Conservation (phyloP, 1,140 invertebrate genomes). For the Globodera ellingtonae region DNA sequence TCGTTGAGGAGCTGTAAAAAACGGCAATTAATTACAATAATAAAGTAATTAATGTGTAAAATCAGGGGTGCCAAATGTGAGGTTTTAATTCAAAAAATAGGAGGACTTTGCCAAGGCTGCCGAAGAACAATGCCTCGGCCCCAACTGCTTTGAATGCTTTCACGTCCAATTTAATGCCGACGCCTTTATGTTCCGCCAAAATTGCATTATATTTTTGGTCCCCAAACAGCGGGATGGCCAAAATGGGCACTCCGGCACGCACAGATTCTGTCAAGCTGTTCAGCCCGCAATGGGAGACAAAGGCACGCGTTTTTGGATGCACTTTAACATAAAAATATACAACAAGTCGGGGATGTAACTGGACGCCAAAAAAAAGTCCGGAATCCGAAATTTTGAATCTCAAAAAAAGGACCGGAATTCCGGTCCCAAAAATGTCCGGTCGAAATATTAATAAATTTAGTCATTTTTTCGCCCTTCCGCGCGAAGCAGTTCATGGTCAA, state of each 20-base stretch:
- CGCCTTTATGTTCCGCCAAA: not conserved
- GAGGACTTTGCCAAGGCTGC: too few species aligned
- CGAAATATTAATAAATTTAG: too few species aligned
- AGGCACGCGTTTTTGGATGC: slow-evolving; percentile 68
- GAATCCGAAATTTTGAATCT: too few species aligned
- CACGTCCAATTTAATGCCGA: not conserved
- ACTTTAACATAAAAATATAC: slow-evolving; percentile 20
- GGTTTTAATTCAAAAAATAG: too few species aligned
- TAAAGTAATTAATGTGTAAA: too few species aligned
- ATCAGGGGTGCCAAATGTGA: too few species aligned
- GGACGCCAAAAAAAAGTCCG: too few species aligned
- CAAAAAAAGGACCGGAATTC: too few species aligned
- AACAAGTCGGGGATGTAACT: not conserved
- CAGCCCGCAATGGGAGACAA: slow-evolving; percentile 80
- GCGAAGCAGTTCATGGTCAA: too few species aligned
- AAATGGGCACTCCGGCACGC: slow-evolving; percentile 77
- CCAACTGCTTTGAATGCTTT: not conserved
- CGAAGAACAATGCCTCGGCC: not conserved
- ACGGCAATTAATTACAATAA: too few species aligned
- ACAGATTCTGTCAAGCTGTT: slow-evolving; percentile 80
- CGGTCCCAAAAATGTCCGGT: too few species aligned
- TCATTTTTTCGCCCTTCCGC: too few species aligned
- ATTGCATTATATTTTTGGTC: slow-evolving; percentile 45
- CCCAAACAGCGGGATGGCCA: slow-evolving; percentile 72
- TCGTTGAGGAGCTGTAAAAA: not conserved